A percentile compares a stretch with the other conserved stretches of the same genome.
phyloP scores from a whole-genome alignment of 2,888 invertebrate species.

The Glyphotaelius pellucidus region DNA sequence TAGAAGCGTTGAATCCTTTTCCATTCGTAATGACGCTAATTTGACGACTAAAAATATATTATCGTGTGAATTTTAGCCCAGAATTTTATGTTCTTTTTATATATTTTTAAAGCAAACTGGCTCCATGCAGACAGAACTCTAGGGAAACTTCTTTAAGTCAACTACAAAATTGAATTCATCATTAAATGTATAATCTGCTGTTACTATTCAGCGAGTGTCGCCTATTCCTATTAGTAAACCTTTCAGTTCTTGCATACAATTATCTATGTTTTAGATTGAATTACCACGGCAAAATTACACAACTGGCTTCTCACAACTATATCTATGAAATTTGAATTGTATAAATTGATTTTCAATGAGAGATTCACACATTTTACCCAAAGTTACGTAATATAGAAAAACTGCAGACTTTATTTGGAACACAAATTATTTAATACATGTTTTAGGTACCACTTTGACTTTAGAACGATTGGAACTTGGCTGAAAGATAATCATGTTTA shows the following conservation, averaged over 20 bases:
- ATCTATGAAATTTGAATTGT: background rate
- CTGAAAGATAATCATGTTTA: no score
- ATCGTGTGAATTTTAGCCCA: no score
- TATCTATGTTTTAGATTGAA: background rate
- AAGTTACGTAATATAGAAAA: background rate
- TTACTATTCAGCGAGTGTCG: background rate
- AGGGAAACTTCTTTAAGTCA: background rate
- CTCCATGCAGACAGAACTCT: background rate
- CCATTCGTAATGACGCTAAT: no score
- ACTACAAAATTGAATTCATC: background rate
- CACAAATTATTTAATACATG: background rate
- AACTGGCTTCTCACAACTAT: no score
- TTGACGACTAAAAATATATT: no score
- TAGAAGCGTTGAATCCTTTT: no score
- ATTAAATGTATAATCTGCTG: background rate
- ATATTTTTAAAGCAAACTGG: background rate
- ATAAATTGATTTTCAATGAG: background rate
- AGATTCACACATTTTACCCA: background rate
- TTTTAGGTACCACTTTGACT: no score
- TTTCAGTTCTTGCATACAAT: background rate
- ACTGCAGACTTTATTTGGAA: background rate
- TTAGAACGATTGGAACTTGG: no score
- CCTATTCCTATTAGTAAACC: background rate
- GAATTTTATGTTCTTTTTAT: no score
- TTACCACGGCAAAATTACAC: background rate